Percentiles rank a stretch among this genome's conserved stretches.
Evolutionary conservation across 2,113 vertebrate species (phyloP).

Genomic region (Vanacampus margaritifer): DNA sequence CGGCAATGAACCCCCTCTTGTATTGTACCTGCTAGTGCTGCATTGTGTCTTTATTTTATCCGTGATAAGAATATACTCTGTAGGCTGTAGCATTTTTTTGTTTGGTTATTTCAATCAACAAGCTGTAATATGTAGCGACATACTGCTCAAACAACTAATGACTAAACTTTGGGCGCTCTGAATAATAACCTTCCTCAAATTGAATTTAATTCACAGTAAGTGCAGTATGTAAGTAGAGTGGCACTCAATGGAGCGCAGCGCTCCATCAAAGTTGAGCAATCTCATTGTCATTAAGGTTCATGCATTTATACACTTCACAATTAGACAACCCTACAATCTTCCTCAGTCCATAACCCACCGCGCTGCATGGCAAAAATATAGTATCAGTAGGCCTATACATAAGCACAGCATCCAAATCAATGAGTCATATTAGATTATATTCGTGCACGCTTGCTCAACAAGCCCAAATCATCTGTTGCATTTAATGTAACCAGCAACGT

Average conservation of each 20-base stretch:
- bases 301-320: not conserved
- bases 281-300: not conserved
- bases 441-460: not conserved
- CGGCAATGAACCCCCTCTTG: not conserved
- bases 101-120: constrained; percentile 45
- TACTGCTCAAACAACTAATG: constrained; percentile 19
- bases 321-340: not conserved
- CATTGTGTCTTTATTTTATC: not conserved
- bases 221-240: not conserved
- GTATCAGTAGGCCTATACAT: not conserved
- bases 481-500: not conserved
- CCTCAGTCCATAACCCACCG: not conserved
- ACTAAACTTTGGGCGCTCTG: constrained; percentile 7
- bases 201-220: constrained; percentile 6
- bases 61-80: constrained; percentile 40
- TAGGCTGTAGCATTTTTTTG: constrained; percentile 32
- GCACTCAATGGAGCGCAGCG: not conserved
- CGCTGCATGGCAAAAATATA: not conserved
- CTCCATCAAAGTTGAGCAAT: not conserved
- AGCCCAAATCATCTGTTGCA: not conserved
- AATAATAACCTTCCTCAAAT: constrained; percentile 4
- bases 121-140: constrained; percentile 36
- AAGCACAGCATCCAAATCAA: not conserved
- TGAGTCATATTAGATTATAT: not conserved
- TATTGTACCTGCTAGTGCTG: not conserved